Conservation (phyloP, 2,888 invertebrate species). For the Lomographa bimaculata region DNA sequence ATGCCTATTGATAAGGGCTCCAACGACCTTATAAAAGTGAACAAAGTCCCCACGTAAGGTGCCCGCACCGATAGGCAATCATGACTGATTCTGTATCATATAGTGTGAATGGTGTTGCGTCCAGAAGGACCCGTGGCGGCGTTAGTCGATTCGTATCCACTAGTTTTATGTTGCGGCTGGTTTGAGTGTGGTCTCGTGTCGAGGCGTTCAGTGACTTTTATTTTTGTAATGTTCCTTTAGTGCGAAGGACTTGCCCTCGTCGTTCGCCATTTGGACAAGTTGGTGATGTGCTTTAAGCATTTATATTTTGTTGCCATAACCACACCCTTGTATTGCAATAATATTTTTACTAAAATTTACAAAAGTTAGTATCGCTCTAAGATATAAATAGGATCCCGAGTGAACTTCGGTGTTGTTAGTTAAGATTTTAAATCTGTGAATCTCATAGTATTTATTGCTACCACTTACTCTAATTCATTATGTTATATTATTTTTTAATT, state of each 20-base stretch:
- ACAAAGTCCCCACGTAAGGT: slow-evolving; percentile 91
- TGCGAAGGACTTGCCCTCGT: slow-evolving; percentile 77
- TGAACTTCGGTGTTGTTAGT: slow-evolving; percentile 80
- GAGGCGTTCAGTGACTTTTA: slow-evolving; percentile 67
- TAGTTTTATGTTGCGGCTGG: slow-evolving; percentile 79
- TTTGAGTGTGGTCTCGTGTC: slow-evolving; percentile 58
- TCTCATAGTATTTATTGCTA: slow-evolving; percentile 84
- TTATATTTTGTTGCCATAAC: slow-evolving; percentile 85
- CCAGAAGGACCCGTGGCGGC: slow-evolving; percentile 68
- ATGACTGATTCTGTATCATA: slow-evolving; percentile 82
- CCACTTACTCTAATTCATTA: slow-evolving; percentile 80
- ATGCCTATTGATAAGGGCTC: slow-evolving; percentile 89
- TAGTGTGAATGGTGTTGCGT: slow-evolving; percentile 81
- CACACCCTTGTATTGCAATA: slow-evolving; percentile 81
- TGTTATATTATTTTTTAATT: slow-evolving; percentile 76
- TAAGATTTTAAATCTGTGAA: slow-evolving; percentile 83
- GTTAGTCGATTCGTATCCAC: slow-evolving; percentile 79
- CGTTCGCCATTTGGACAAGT: slow-evolving; percentile 75
- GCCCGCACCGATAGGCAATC: slow-evolving; percentile 62
- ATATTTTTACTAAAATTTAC: slow-evolving; percentile 82
- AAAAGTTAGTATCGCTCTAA: slow-evolving; percentile 76
- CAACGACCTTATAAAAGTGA: slow-evolving; percentile 90
- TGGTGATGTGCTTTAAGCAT: slow-evolving; percentile 84
- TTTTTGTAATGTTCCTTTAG: slow-evolving; percentile 79
- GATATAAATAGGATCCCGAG: slow-evolving; percentile 72